phyloP scores from a whole-genome alignment of 2,113 vertebrate genomes.

The Galemys pyrenaicus region DNA sequence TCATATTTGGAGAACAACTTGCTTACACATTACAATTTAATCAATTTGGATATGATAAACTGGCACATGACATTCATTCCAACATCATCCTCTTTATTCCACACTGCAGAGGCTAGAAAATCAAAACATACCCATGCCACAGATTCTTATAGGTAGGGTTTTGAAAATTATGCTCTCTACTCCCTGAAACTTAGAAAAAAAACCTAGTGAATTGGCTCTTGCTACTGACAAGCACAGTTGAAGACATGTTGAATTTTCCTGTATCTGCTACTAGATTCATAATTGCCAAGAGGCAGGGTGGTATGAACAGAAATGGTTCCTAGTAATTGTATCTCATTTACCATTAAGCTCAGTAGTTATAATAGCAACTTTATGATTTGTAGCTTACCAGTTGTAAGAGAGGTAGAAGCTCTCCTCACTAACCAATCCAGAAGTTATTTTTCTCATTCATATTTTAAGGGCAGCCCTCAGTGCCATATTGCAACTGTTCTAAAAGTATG shows the following conservation, averaged over 20 bases:
- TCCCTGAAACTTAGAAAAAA: slow-evolving; percentile 2
- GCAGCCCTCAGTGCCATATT: background rate
- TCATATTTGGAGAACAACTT: slow-evolving; percentile 55
- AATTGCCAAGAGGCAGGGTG: background rate
- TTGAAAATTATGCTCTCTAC: background rate
- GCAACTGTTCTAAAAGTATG: background rate
- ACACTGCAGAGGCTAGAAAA: background rate
- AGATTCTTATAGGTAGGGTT: background rate
- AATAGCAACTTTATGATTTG: background rate
- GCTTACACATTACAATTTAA: slow-evolving; percentile 64
- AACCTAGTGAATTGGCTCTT: background rate
- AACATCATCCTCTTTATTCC: background rate
- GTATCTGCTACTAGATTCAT: background rate
- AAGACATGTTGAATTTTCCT: background rate
- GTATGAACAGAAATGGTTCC: background rate
- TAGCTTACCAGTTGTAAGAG: background rate
- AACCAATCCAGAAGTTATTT: background rate
- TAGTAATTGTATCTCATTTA: background rate
- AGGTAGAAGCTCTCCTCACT: background rate
- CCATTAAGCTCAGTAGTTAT: background rate
- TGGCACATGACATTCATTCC: slow-evolving; percentile 20
- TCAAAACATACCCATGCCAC: background rate
- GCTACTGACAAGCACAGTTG: background rate
- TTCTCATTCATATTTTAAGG: background rate
- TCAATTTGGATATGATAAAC: slow-evolving; percentile 52